phyloP scores from a whole-genome alignment of 2,113 vertebrate species.

The Cinclus mexicanus region DNA sequence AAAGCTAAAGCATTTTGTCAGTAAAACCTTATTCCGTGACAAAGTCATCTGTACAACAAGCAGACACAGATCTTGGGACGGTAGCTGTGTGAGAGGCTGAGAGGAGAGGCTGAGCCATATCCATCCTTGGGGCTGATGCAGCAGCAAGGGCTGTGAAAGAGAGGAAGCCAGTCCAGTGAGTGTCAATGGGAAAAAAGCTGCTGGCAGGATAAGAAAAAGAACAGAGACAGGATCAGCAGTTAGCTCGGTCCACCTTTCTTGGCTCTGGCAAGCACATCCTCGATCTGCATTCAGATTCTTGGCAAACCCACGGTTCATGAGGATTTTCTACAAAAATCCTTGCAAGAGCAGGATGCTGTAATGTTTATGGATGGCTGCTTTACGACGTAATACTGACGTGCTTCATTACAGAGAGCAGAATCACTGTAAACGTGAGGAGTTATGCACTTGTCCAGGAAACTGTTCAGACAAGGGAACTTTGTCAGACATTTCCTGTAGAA shows the following conservation, averaged over 20 bases:
- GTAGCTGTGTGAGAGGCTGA: background rate
- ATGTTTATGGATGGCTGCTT: background rate
- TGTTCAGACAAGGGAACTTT: background rate
- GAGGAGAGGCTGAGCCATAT: background rate
- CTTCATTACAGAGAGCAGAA: background rate
- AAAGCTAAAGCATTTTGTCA: background rate
- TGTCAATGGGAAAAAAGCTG: background rate
- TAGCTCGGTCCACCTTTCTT: background rate
- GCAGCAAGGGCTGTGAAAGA: background rate
- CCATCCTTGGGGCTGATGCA: background rate
- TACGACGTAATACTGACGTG: background rate
- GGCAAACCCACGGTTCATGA: background rate
- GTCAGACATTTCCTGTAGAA: background rate
- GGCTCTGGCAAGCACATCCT: background rate
- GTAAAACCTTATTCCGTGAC: background rate
- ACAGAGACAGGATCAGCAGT: background rate
- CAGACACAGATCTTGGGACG: background rate
- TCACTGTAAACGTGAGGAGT: accelerated
- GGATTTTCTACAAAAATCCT: background rate
- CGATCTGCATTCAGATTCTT: background rate
- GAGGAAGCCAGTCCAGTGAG: background rate
- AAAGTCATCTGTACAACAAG: background rate
- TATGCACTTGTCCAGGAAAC: background rate
- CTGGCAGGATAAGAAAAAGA: background rate
- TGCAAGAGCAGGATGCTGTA: background rate